Evolutionary conservation across 2,888 invertebrate species (phyloP).

Genomic region (Nomada fabriciana): DNA sequence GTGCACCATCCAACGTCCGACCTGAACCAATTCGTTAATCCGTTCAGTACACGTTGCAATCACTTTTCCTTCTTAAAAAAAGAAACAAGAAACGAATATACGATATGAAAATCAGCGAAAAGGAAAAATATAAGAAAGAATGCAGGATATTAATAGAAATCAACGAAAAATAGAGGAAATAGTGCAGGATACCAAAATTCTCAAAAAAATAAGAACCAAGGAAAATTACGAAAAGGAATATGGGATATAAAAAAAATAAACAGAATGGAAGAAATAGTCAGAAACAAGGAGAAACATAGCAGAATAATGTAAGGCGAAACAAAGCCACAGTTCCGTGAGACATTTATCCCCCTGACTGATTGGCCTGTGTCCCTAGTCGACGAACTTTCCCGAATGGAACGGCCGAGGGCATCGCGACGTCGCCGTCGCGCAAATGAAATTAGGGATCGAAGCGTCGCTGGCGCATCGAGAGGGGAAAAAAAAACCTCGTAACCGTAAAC

Average conservation of each 20-base stretch:
- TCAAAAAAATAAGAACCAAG: neutral
- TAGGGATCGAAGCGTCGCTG: constrained; percentile 66
- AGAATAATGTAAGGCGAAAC: neutral
- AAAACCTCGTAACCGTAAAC: constrained; percentile 64
- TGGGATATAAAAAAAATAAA: too few relatives aligned
- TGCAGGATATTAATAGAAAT: too few relatives aligned
- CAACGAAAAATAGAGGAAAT: neutral
- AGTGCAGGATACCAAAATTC: neutral
- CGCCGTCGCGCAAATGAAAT: constrained; percentile 62
- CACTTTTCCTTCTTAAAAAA: neutral
- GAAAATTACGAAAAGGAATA: neutral
- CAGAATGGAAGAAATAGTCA: neutral
- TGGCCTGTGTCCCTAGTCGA: constrained; percentile 32
- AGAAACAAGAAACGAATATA: too few relatives aligned
- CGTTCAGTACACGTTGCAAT: neutral
- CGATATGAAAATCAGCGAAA: too few relatives aligned
- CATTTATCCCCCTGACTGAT: constrained; percentile 44
- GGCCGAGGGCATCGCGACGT: constrained; percentile 39
- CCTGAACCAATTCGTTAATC: constrained; percentile 8
- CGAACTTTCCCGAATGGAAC: constrained; percentile 39
- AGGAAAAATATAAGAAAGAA: too few relatives aligned
- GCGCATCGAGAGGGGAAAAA: constrained; percentile 32
- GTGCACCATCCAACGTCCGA: neutral
- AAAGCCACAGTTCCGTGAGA: constrained; percentile 24
- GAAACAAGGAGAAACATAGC: neutral